Evolutionary conservation across 2,113 vertebrate species (phyloP), one percentile per base, ranked within the genome.

Genomic region (Grammomys dolichurus): DNA sequence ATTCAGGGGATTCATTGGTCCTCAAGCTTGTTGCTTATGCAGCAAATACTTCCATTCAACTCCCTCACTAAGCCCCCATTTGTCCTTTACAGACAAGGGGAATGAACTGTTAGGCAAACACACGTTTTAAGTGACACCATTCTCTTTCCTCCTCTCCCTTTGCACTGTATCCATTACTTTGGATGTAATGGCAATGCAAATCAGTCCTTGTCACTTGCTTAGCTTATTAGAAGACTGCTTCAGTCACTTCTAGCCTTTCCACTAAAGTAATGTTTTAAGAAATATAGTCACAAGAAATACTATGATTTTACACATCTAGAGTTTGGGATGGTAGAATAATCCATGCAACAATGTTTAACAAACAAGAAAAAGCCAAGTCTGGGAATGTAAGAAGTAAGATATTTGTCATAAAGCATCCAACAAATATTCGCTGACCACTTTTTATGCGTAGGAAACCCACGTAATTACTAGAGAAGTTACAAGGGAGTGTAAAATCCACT

Each of bases 341-440:
- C 33, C 16, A 56, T 26, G 20, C 20, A 89, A 48, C 28, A 65
- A 88, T 65, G 48, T 73, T 91, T 90, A 54, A 3, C 36, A 84
- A 89, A 28, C 73, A 91, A 95, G n/a, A 85, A 89, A 77, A 31
- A 93, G 24, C 20, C 33, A 46, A 77, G 73, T 20, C 46, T 84
- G 72, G 48, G 87, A 95, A 91, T 75, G 31, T 16, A 95, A 63
- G 48, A 90, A 96, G 48, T 40, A 87, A 93, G 28, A 88, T 58
- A 87, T 48, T 63, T 46, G 26, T 43, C 75, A 73, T 87, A 80
- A 72, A 96, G 51, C 2, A 90, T 31, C 77, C 28, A 81, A 67
- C 33, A 86, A 60, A 72, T 82, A 91, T 81, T 54, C 91, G 36
- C 4, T 67, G 51, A 88, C 58, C 20, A 48, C 82, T 94, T 95